phyloP scores from a whole-genome alignment of 1,140 invertebrate species.

The Akabosia matsudoensis region DNA sequence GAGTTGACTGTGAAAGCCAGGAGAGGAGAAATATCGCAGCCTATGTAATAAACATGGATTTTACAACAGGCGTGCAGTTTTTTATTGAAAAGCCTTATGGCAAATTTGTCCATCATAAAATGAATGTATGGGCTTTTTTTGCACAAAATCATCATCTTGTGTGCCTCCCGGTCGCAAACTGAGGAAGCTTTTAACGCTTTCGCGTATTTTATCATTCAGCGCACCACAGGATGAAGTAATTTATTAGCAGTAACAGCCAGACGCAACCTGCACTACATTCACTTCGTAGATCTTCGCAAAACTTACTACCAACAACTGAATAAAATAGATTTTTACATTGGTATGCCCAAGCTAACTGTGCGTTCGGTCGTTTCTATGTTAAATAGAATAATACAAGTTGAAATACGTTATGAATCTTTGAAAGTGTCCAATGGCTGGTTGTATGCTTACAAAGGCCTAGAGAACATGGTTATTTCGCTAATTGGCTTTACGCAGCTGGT shows the following conservation, averaged over 20 bases:
- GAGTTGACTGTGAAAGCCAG: no score
- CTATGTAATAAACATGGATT: no score
- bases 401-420: no score
- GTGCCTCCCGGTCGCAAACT: not conserved
- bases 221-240: constrained; percentile 2
- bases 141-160: not conserved
- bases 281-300: no score
- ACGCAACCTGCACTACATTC: not conserved
- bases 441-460: not conserved
- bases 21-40: no score
- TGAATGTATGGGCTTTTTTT: not conserved
- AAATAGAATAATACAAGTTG: no score
- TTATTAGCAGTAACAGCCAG: not conserved
- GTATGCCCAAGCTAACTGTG: not conserved
- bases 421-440: not conserved
- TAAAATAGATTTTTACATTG: no score
- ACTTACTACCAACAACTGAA: no score
- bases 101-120: not conserved
- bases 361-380: no score
- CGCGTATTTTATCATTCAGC: not conserved
- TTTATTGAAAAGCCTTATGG: not conserved
- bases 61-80: not conserved
- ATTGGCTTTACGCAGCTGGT: constrained; percentile 7
- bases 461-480: not conserved
- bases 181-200: not conserved